A percentile compares a stretch with the other conserved stretches of the same genome.
Conservation (phyloP, 2,888 invertebrate species). For the Drepanosiphum platanoidis region DNA sequence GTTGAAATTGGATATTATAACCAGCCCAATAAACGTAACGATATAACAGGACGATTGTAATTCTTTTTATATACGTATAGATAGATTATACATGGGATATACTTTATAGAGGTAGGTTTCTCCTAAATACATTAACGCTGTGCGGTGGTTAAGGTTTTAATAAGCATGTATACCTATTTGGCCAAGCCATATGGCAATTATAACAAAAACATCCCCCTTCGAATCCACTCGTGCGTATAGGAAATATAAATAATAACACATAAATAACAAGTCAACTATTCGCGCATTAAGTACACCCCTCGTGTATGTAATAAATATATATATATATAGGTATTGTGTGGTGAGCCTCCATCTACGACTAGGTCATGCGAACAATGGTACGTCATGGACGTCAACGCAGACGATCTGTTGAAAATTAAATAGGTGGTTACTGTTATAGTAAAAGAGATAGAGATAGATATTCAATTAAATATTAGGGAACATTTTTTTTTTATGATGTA, state of each 20-base stretch:
- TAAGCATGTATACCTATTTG: constrained; percentile 30
- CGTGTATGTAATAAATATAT: not conserved
- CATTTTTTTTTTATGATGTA: not conserved
- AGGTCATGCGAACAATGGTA: constrained; percentile 26
- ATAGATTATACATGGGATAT: not conserved
- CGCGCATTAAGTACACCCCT: constrained; percentile 16
- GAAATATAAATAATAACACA: constrained; percentile 39
- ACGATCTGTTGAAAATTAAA: constrained; percentile 47
- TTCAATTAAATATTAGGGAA: constrained; percentile 3
- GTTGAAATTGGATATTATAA: constrained; percentile 58
- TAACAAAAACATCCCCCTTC: constrained; percentile 20
- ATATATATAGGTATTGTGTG: too few species aligned
- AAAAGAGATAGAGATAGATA: not conserved
- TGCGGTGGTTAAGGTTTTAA: constrained; percentile 44
- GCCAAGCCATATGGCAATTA: constrained; percentile 50
- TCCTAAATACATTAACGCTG: constrained; percentile 24
- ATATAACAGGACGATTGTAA: constrained; percentile 26
- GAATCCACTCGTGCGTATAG: constrained; percentile 41
- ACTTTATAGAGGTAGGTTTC: constrained; percentile 5
- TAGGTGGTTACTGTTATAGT: not conserved
- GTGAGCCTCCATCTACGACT: not conserved
- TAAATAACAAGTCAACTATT: constrained; percentile 60
- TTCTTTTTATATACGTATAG: not conserved
- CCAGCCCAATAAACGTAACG: constrained; percentile 39
- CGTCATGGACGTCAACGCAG: not conserved